These are phyloP conservation scores for Myiagra hebetior DNA, from an alignment of 2,113 vertebrate species.

Conservation along the genomic window DNA sequence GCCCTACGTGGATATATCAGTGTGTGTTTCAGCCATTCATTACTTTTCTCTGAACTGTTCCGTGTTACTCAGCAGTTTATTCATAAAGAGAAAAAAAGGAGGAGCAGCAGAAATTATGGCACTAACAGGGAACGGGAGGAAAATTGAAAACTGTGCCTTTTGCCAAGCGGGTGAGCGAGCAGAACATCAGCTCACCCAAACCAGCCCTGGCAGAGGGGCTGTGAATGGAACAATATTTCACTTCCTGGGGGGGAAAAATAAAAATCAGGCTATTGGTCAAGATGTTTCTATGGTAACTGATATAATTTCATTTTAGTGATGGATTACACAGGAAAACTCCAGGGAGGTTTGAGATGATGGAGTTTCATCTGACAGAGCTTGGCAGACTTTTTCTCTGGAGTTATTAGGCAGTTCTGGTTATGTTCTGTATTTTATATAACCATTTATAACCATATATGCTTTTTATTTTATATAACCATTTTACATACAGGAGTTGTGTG, in stretches of 20 bases:
- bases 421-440: not conserved
- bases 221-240: not conserved
- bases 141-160: not conserved
- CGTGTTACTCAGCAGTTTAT: not conserved
- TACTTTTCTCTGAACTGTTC: not conserved
- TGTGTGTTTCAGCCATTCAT: not conserved
- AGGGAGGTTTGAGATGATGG: not conserved
- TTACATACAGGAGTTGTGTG: accelerated
- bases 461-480: accelerated
- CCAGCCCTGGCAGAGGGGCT: not conserved
- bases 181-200: not conserved
- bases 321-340: not conserved
- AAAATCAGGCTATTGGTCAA: not conserved
- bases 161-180: not conserved
- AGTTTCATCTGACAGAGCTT: not conserved
- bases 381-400: not conserved
- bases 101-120: not conserved
- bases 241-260: not conserved
- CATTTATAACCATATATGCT: not conserved
- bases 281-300: constrained; percentile 46
- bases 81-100: not conserved
- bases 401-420: not conserved
- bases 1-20: accelerated
- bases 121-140: too few relatives aligned
- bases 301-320: constrained; percentile 6